These are phyloP conservation scores for Muscina levida DNA, from an alignment of 2,888 invertebrate species.

Conservation along the genomic window DNA sequence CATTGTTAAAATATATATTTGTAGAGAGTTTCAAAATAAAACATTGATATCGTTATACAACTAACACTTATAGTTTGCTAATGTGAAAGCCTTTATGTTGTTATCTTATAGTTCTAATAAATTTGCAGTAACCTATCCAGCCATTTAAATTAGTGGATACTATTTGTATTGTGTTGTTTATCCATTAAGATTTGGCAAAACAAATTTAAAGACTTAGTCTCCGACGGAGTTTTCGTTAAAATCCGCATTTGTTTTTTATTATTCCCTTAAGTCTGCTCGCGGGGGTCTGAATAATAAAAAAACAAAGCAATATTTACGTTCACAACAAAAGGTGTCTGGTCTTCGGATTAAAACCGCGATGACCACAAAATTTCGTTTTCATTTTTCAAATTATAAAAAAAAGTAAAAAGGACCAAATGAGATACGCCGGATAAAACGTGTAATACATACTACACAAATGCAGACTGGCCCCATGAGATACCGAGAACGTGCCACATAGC, in stretches of 20 bases:
- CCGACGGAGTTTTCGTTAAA: neutral
- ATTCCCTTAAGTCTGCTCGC: conserved; percentile 1
- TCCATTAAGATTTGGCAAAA: neutral
- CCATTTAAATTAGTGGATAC: too few species aligned
- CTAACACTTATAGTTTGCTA: too few species aligned
- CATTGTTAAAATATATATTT: too few species aligned
- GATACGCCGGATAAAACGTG: neutral
- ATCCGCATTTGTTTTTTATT: neutral
- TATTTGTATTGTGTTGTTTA: too few species aligned
- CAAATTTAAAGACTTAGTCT: conserved; percentile 5
- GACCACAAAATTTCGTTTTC: conserved; percentile 36
- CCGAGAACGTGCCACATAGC: neutral
- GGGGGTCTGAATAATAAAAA: neutral
- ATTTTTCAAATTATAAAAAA: conserved; percentile 6
- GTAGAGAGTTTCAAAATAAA: too few species aligned
- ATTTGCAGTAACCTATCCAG: too few species aligned
- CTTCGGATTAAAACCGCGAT: conserved; percentile 40
- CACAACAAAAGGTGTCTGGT: conserved; percentile 50
- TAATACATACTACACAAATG: neutral
- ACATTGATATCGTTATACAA: too few species aligned
- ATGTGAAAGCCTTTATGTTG: too few species aligned
- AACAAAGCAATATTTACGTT: neutral
- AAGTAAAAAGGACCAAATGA: neutral
- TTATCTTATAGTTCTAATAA: too few species aligned
- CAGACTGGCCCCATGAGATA: neutral